These are phyloP conservation scores for Rhadina sibilatrix DNA, from an alignment of 2,113 vertebrate species.

Conservation along the genomic window DNA sequence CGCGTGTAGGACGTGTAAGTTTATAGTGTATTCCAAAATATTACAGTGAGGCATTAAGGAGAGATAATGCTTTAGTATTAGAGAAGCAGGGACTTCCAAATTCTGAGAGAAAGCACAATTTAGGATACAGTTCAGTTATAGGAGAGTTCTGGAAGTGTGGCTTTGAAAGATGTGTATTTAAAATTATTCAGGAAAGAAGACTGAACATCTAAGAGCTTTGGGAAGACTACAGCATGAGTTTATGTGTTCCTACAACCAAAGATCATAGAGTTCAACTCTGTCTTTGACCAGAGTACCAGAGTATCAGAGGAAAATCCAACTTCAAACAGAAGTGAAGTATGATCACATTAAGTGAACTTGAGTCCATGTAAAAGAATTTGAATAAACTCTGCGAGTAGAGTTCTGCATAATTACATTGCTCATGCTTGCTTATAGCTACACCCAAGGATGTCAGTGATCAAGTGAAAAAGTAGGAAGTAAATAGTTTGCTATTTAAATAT, in stretches of 20 bases:
- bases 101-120: not conserved
- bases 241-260: not conserved
- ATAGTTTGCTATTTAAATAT: not conserved
- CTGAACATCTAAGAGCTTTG: not conserved
- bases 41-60: not conserved
- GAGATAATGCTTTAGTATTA: not conserved
- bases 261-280: not conserved
- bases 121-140: not conserved
- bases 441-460: not conserved
- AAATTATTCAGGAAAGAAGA: not conserved
- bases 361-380: not conserved
- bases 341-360: not conserved
- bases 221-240: not conserved
- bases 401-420: not conserved
- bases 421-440: not conserved
- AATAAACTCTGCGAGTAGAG: not conserved
- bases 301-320: not conserved
- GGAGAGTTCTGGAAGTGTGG: not conserved
- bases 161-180: not conserved
- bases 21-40: not conserved
- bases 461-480: not conserved
- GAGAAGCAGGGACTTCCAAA: not conserved
- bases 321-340: not conserved
- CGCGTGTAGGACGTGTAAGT: not conserved
- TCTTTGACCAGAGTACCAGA: not conserved